phyloP scores from a whole-genome alignment of 2,888 invertebrate genomes.

The Chymomyza fuscimana region DNA sequence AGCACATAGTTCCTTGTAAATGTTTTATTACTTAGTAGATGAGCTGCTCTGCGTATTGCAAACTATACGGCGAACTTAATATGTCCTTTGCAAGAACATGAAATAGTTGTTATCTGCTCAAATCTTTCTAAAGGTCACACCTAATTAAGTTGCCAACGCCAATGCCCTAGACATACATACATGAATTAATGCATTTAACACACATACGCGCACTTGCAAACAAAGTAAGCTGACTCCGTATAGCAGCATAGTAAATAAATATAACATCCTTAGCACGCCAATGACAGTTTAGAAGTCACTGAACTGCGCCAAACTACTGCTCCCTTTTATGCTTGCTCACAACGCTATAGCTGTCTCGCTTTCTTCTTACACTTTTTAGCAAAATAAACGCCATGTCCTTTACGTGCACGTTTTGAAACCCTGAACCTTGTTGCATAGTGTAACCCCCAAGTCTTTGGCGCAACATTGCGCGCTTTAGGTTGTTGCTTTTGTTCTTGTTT shows the following conservation, averaged over 20 bases:
- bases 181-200: slow-evolving; percentile 1
- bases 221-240: background rate
- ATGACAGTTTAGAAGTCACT: slow-evolving; percentile 7
- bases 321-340: background rate
- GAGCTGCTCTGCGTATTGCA: too few species aligned
- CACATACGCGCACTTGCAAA: background rate
- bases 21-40: background rate
- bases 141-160: slow-evolving; percentile 37
- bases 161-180: slow-evolving; percentile 1
- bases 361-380: background rate
- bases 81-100: background rate
- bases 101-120: background rate
- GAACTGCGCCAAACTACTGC: slow-evolving; percentile 4
- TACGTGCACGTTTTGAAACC: background rate
- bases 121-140: slow-evolving; percentile 35
- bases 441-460: slow-evolving; percentile 9
- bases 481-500: background rate
- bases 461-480: background rate
- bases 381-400: background rate
- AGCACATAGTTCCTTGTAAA: slow-evolving; percentile 25
- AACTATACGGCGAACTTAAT: background rate
- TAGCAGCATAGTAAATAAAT: background rate
- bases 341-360: background rate
- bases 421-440: slow-evolving; percentile 42
- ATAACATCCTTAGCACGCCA: background rate